Percentiles rank a stretch among this genome's conserved stretches.
These are phyloP conservation scores for Agrotis ipsilon DNA, from an alignment of 2,888 invertebrate species.

Conservation along the genomic window DNA sequence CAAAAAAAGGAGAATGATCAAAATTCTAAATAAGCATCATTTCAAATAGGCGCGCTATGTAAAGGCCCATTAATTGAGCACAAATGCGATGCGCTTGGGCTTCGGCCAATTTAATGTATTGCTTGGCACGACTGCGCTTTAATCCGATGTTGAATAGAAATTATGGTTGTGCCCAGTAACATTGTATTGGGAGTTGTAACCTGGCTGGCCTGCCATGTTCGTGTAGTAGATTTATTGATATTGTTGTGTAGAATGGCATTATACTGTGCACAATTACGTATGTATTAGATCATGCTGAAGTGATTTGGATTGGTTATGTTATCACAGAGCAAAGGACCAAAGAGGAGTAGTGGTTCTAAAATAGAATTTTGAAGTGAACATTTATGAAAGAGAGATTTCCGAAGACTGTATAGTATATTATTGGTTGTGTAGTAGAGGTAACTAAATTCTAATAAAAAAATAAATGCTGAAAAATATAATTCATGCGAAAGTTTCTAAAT, in stretches of 20 bases:
- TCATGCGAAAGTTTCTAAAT: background rate
- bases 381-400: too few species aligned
- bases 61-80: conserved; percentile 86
- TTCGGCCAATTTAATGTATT: conserved; percentile 87
- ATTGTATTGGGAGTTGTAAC: conserved; percentile 60
- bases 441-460: background rate
- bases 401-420: too few species aligned
- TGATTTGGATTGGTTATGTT: background rate
- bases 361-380: too few species aligned
- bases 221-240: conserved; percentile 3
- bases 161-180: conserved; percentile 72
- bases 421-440: background rate
- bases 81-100: conserved; percentile 84
- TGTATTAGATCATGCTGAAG: background rate
- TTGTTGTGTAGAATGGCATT: background rate
- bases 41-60: conserved; percentile 73
- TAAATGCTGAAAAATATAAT: background rate
- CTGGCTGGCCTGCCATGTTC: conserved; percentile 20
- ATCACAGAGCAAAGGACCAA: background rate
- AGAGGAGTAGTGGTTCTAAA: too few species aligned
- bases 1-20: conserved; percentile 26
- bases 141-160: conserved; percentile 83
- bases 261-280: background rate
- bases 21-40: conserved; percentile 63
- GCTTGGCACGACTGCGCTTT: conserved; percentile 82